Conservation (phyloP, 2,797 vertebrate species). For the Chloroceryle amazona region DNA sequence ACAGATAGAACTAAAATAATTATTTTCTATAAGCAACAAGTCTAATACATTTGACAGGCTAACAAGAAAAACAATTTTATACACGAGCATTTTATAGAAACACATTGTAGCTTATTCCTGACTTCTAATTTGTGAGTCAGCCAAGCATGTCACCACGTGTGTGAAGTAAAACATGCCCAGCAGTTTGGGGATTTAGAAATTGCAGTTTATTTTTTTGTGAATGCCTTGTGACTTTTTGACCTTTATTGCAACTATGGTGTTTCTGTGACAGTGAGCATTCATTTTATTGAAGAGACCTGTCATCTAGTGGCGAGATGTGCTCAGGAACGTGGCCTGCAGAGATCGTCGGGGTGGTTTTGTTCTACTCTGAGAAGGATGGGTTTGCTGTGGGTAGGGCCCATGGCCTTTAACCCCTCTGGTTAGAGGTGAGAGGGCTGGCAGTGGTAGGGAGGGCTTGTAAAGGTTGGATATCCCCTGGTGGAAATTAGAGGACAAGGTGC, state of each 20-base stretch:
- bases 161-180: not conserved
- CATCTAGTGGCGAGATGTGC: not conserved
- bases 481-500: not conserved
- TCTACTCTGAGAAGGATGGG: not conserved
- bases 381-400: not conserved
- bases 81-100: not conserved
- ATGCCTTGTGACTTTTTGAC: not conserved
- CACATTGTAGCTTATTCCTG: not conserved
- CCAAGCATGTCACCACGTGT: not conserved
- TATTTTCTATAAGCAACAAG: not conserved
- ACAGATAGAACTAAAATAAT: not conserved
- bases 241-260: not conserved
- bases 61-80: not conserved
- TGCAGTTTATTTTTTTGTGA: not conserved
- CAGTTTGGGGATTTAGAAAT: not conserved
- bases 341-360: not conserved
- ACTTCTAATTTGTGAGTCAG: not conserved
- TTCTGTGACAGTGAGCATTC: not conserved
- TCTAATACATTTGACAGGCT: not conserved
- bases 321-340: not conserved
- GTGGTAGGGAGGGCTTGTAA: not conserved
- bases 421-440: not conserved
- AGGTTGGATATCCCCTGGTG: not conserved
- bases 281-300: not conserved
- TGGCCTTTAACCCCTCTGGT: not conserved